These are phyloP conservation scores for Geodia barretti DNA, from an alignment of 37 sponge, comb jelly and placozoan genomes.

Conservation along the genomic window DNA sequence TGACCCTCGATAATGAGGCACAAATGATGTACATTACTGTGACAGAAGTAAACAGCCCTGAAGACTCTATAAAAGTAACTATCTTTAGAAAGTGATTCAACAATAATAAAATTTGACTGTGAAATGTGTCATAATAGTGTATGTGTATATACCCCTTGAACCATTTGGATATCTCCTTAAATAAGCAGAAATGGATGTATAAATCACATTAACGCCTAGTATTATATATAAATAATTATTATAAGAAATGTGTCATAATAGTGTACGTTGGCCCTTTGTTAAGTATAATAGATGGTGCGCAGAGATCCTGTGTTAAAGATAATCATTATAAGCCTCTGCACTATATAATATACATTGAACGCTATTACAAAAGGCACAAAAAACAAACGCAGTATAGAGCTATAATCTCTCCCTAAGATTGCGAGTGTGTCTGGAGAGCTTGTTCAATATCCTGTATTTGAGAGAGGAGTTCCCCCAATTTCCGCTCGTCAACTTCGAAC, in stretches of 20 bases:
- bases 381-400: too few species aligned
- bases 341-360: too few species aligned
- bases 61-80: not conserved
- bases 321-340: too few species aligned
- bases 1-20: not conserved
- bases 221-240: not conserved
- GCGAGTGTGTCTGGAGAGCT: conserved; percentile 63
- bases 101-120: too few species aligned
- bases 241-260: too few species aligned
- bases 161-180: not conserved
- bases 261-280: too few species aligned
- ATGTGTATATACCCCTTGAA: not conserved
- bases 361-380: too few species aligned
- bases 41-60: not conserved
- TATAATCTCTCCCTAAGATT: too few species aligned
- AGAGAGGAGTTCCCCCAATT: conserved; percentile 56
- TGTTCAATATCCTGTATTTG: conserved; percentile 77
- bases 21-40: not conserved
- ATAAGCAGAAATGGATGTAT: not conserved
- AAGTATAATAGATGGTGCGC: too few species aligned
- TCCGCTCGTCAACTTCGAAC: conserved; percentile 74
- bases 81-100: not conserved
- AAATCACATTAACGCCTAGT: not conserved
- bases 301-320: too few species aligned
- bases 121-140: not conserved